Conservation (phyloP, 2,888 invertebrate genomes). For the Chrysotoxum bicinctum region DNA sequence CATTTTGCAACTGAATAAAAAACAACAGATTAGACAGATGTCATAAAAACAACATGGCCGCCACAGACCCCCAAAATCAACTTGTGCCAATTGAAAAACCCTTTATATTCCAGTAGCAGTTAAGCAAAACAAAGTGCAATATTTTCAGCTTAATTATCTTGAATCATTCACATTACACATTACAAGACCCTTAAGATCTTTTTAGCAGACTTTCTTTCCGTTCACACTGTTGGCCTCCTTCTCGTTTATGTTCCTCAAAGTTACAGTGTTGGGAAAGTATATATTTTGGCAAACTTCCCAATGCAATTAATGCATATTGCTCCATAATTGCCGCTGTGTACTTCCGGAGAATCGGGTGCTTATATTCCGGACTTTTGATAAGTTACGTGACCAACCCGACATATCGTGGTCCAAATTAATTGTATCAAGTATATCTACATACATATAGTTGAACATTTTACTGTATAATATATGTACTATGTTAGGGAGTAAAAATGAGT, state of each 20-base stretch:
- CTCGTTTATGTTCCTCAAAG: not conserved
- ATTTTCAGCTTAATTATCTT: no score
- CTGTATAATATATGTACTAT: not conserved
- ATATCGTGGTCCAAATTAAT: constrained; percentile 56
- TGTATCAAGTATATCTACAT: not conserved
- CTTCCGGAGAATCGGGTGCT: constrained; percentile 45
- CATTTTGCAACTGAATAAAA: no score
- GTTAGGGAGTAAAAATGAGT: not conserved
- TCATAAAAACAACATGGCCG: no score
- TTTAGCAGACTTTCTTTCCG: not conserved
- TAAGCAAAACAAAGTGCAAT: no score
- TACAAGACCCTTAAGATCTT: not conserved
- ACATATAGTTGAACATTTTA: not conserved
- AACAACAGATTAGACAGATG: no score
- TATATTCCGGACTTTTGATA: constrained; percentile 33
- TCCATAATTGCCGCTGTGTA: constrained; percentile 57
- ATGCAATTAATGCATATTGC: constrained; percentile 68
- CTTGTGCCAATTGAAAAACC: no score
- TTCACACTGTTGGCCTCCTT: not conserved
- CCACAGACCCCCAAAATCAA: no score
- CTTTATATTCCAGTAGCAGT: no score
- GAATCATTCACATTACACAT: not conserved
- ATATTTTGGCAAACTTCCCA: constrained; percentile 63
- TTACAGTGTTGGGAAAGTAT: not conserved
- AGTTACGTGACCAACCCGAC: constrained; percentile 59